phyloP scores from a whole-genome alignment of 2,888 invertebrate genomes.

The Minunthozetes semirufus region DNA sequence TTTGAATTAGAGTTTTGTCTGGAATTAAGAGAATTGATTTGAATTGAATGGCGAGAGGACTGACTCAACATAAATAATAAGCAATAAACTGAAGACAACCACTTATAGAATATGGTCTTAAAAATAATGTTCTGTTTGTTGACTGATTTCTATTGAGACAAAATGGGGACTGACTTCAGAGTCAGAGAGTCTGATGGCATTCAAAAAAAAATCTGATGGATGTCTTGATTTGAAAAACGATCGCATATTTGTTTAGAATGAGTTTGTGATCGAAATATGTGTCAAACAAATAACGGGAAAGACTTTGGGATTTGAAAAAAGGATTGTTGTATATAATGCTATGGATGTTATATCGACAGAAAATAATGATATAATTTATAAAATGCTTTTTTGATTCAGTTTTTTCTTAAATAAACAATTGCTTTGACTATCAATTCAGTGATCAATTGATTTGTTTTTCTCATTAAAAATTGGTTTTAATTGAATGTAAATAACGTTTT shows the following conservation, averaged over 20 bases:
- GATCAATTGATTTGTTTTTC: slow-evolving; percentile 14
- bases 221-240: not conserved
- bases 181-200: not conserved
- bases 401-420: slow-evolving; percentile 16
- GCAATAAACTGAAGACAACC: too few species aligned
- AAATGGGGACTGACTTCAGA: not conserved
- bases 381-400: slow-evolving; percentile 9
- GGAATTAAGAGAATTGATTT: not conserved
- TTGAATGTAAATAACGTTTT: slow-evolving; percentile 13
- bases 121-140: too few species aligned
- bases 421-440: slow-evolving; percentile 25
- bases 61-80: too few species aligned
- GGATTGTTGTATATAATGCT: not conserved
- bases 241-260: slow-evolving; percentile 10
- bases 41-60: not conserved
- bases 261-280: not conserved
- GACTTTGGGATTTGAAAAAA: slow-evolving; percentile 1
- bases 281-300: slow-evolving; percentile 16
- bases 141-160: not conserved
- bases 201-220: not conserved
- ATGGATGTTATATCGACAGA: slow-evolving; percentile 7
- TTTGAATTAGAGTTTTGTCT: not conserved
- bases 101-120: too few species aligned
- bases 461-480: not conserved
- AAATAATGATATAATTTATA: slow-evolving; percentile 23